Conservation (phyloP, 1,140 invertebrate genomes). For the Phymorhynchus buccinoides region DNA sequence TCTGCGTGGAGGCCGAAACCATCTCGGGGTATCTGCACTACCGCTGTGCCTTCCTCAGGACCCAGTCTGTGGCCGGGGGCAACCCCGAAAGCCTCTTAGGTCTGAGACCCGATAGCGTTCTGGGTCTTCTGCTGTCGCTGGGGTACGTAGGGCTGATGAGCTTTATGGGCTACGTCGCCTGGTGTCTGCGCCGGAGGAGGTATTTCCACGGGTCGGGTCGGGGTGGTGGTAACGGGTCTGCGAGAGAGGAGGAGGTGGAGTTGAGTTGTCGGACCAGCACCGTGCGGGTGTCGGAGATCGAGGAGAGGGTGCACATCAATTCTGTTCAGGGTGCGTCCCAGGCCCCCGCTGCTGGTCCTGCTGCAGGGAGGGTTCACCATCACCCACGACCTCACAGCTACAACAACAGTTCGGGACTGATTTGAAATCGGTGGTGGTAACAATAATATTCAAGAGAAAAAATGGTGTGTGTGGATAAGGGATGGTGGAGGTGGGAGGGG, state of each 20-base stretch:
- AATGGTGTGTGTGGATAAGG: neutral
- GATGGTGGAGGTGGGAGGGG: neutral
- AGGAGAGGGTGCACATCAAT: slow-evolving; percentile 30
- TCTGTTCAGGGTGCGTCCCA: neutral
- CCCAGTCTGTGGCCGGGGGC: slow-evolving; percentile 36
- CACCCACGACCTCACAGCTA: neutral
- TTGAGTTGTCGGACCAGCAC: slow-evolving; percentile 19
- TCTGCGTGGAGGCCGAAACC: slow-evolving; percentile 25
- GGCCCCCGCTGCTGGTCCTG: neutral
- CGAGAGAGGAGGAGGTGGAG: slow-evolving; percentile 3
- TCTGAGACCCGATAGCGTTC: slow-evolving; percentile 38
- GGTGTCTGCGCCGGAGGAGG: slow-evolving; percentile 27
- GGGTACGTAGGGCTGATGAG: slow-evolving; percentile 36
- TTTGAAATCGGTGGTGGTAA: no score
- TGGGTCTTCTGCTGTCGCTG: slow-evolving; percentile 34
- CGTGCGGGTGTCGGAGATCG: neutral
- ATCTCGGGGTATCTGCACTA: neutral
- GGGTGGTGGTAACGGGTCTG: no score
- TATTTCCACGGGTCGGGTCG: neutral
- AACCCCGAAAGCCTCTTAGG: no score
- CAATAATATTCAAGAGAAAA: neutral
- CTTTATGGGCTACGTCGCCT: slow-evolving; percentile 35
- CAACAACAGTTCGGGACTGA: neutral
- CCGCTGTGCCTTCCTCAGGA: slow-evolving; percentile 28
- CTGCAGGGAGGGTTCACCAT: neutral